Percentiles rank a stretch among this genome's conserved stretches.
Evolutionary conservation across 1,140 invertebrate species (phyloP).

Genomic region (Drosophila asahinai): DNA sequence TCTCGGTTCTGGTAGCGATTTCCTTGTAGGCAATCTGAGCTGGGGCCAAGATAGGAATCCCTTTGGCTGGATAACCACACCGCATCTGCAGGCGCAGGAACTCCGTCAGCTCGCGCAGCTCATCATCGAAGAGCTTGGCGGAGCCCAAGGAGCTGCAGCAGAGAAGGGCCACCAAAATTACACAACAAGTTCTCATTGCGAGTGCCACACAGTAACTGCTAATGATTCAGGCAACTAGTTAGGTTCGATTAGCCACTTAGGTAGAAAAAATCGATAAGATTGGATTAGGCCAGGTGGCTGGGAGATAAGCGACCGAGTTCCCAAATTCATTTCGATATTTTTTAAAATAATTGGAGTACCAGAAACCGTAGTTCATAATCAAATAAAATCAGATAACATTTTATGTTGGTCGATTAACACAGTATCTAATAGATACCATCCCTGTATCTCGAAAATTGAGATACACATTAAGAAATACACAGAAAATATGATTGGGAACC

Average conservation of each 20-base stretch:
- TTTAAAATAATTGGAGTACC: neutral
- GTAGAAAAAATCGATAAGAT: conserved; percentile 31
- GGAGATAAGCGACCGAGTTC: conserved; percentile 15
- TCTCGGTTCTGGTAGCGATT: conserved; percentile 21
- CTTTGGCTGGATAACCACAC: conserved; percentile 68
- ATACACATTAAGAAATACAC: no score
- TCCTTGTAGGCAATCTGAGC: conserved; percentile 48
- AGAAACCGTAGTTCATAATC: neutral
- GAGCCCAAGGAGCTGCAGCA: conserved; percentile 50
- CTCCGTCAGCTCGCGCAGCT: conserved; percentile 73
- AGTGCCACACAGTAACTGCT: conserved; percentile 28
- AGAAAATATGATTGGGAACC: neutral
- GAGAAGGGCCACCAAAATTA: conserved; percentile 40
- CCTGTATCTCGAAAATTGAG: neutral
- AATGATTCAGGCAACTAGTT: conserved; percentile 1
- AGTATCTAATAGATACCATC: no score
- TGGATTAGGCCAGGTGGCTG: conserved; percentile 44
- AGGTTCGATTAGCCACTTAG: conserved; percentile 45
- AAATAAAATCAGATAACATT: neutral
- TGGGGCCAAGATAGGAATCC: conserved; percentile 72
- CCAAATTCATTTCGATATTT: neutral
- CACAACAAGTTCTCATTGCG: conserved; percentile 51
- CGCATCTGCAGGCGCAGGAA: conserved; percentile 76
- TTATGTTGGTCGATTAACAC: no score
- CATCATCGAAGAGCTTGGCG: conserved; percentile 69